Evolutionary conservation across 1,140 invertebrate species (phyloP), one percentile per base, ranked within the genome.

Genomic region (Zaprionus camerounensis): DNA sequence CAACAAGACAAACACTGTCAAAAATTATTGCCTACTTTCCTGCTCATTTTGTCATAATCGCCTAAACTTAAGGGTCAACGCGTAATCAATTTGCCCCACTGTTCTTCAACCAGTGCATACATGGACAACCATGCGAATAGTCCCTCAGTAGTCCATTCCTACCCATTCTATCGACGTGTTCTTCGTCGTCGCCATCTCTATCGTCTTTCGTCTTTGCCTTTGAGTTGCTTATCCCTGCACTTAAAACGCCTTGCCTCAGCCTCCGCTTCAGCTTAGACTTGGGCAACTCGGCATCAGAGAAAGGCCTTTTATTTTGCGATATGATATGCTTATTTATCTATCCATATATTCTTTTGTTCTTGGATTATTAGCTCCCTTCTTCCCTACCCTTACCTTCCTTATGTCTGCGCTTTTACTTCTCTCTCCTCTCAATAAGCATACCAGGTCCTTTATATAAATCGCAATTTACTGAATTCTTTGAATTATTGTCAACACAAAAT

Each of bases 181-280:
- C 41, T 7, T 17, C 15, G 15, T n/a, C 41, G 17, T 17, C 41
- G 41, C 6, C n/a, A 44, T 44, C 41, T n/a, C n/a, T 7, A 46
- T 17, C 62, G 17, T 38, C 51, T 12, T 26, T 41, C 38, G 38
- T 41, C 26, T 56, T 56, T 15, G 64, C 36, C 62, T 38, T 46
- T 34, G 51, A 71, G 61, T 71, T n/a, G 13, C n/a, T 44, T 41
- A 63, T 61, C 67, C 57, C 46, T 56, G 26, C 59, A 65, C 61
- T 65, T 56, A 28, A 57, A 57, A 46, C 13, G 20, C 13, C 36
- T 17, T 17, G 41, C n/a, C n/a, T 11, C 31, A 34, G 31, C 31
- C 31, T 31, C 31, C 2, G 31, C 31, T 31, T 31, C 2, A 31
- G 31, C 31, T 11, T 31, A 31, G 31, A 31, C 9, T 34, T 41